A percentile compares a stretch with the other conserved stretches of the same genome.
These are phyloP conservation scores for Polietes domitor DNA, from an alignment of 2,888 invertebrate genomes.

Conservation along the genomic window DNA sequence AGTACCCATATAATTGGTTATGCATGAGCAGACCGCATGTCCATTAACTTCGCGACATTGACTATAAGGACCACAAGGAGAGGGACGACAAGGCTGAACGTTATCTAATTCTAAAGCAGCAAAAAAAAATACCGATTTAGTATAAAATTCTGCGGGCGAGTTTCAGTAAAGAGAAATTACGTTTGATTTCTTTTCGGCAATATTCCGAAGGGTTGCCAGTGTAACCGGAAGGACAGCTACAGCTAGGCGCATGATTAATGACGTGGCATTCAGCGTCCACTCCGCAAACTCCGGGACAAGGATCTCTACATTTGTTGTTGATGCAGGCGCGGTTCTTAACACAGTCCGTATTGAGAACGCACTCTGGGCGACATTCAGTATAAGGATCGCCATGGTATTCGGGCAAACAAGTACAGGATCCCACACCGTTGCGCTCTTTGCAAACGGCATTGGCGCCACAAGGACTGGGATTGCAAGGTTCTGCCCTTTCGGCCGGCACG, in stretches of 20 bases:
- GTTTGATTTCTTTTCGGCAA: slow-evolving; percentile 83
- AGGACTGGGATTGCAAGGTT: slow-evolving; percentile 92
- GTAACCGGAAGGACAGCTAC: slow-evolving; percentile 89
- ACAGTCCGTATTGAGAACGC: slow-evolving; percentile 92
- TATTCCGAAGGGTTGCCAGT: slow-evolving; percentile 88
- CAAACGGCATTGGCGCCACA: slow-evolving; percentile 93
- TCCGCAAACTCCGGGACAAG: slow-evolving; percentile 92
- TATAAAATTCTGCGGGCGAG: background rate
- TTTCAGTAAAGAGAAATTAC: slow-evolving; percentile 77
- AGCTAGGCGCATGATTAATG: slow-evolving; percentile 91
- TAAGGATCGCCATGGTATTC: slow-evolving; percentile 95
- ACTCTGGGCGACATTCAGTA: slow-evolving; percentile 92
- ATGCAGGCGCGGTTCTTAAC: slow-evolving; percentile 88
- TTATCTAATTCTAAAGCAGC: slow-evolving; percentile 72
- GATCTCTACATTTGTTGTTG: slow-evolving; percentile 92
- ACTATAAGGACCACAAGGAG: slow-evolving; percentile 90
- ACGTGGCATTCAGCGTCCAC: slow-evolving; percentile 90
- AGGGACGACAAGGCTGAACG: slow-evolving; percentile 85
- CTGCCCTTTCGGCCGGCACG: slow-evolving; percentile 83
- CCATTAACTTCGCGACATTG: slow-evolving; percentile 87
- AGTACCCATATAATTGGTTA: slow-evolving; percentile 87
- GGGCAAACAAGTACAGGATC: slow-evolving; percentile 90
- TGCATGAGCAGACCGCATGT: slow-evolving; percentile 90
- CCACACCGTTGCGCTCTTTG: slow-evolving; percentile 90
- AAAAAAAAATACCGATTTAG: slow-evolving; percentile 53